phyloP scores from a whole-genome alignment of 1,140 invertebrate genomes.

The Leptopilina clavipes region DNA sequence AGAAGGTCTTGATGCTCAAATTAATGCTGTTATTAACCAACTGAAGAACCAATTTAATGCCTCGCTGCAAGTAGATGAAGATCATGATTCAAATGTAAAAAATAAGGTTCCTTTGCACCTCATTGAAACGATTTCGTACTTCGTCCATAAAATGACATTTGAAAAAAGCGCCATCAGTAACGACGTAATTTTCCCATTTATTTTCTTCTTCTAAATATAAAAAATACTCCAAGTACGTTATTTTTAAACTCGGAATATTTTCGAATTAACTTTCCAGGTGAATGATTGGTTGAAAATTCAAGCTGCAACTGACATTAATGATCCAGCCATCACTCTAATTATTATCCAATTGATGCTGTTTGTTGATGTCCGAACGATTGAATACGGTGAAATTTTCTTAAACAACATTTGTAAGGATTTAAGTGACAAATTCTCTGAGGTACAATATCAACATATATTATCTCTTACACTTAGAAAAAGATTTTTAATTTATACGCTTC shows the following conservation, averaged over 20 bases:
- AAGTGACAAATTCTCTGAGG: slow-evolving; percentile 62
- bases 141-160: slow-evolving; percentile 68
- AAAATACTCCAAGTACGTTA: slow-evolving; percentile 2
- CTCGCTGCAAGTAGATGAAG: slow-evolving; percentile 59
- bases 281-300: slow-evolving; percentile 68
- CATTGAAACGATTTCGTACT: slow-evolving; percentile 67
- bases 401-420: slow-evolving; percentile 65
- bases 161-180: slow-evolving; percentile 52
- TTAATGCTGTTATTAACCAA: slow-evolving; percentile 54
- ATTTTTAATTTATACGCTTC: no score
- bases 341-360: slow-evolving; percentile 63
- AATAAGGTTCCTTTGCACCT: slow-evolving; percentile 69
- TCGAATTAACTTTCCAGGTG: slow-evolving; percentile 57
- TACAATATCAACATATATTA: neutral
- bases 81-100: slow-evolving; percentile 58
- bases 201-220: neutral
- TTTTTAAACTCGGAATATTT: slow-evolving; percentile 35
- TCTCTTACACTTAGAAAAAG: no score
- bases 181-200: slow-evolving; percentile 48
- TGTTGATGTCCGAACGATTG: slow-evolving; percentile 63
- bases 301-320: slow-evolving; percentile 53
- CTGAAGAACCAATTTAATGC: slow-evolving; percentile 56
- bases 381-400: slow-evolving; percentile 63
- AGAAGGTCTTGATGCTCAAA: slow-evolving; percentile 53
- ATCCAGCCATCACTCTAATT: slow-evolving; percentile 54